A percentile compares a stretch with the other conserved stretches of the same genome.
These are phyloP conservation scores for Pachyuromys duprasi DNA, from an alignment of 2,797 vertebrate species.

Conservation along the genomic window DNA sequence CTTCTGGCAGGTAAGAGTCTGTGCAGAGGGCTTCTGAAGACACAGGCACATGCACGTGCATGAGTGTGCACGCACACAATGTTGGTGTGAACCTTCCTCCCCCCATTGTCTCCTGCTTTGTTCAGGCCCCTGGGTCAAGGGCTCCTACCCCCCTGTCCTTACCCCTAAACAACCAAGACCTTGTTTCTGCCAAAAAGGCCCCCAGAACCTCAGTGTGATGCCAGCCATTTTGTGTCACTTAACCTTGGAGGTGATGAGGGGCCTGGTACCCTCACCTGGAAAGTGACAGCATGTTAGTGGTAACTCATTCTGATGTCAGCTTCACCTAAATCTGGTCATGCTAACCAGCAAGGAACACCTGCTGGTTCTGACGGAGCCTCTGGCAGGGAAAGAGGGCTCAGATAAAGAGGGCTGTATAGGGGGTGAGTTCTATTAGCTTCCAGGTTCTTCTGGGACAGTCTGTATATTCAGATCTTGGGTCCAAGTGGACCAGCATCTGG, in stretches of 20 bases:
- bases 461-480: background rate
- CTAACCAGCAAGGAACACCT: background rate
- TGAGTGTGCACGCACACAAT: background rate
- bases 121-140: background rate
- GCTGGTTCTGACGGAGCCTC: background rate
- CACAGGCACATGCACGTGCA: background rate
- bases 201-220: background rate
- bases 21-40: background rate
- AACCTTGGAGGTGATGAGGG: background rate
- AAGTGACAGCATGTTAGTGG: background rate
- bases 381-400: background rate
- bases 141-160: too few relatives aligned
- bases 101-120: background rate
- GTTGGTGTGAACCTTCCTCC: background rate
- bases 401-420: background rate
- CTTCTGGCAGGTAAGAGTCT: slow-evolving; percentile 94
- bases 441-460: background rate
- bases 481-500: background rate
- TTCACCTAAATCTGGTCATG: background rate
- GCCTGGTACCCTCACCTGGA: background rate
- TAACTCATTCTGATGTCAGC: background rate
- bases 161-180: background rate
- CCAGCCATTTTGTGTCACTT: background rate
- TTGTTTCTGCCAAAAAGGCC: background rate
- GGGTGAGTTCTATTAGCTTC: background rate